phyloP scores from a whole-genome alignment of 2,113 vertebrate genomes.

The Ivindomyrus marchei region DNA sequence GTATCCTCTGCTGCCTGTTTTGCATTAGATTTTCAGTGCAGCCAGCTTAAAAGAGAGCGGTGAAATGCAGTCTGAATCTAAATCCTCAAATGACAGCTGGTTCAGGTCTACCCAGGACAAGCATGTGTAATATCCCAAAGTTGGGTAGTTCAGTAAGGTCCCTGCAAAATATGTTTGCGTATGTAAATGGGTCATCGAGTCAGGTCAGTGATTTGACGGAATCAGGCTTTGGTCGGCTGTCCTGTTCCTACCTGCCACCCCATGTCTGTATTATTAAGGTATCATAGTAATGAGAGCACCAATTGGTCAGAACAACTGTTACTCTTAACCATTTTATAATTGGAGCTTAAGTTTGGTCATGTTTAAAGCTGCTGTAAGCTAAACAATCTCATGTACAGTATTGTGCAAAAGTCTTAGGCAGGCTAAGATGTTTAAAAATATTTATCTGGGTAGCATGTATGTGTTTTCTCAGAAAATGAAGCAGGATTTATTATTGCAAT shows the following conservation, averaged over 20 bases:
- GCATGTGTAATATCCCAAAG: not conserved
- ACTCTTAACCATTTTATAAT: not conserved
- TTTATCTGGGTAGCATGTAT: not conserved
- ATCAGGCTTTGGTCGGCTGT: not conserved
- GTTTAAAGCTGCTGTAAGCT: not conserved
- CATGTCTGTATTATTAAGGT: not conserved
- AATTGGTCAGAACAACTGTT: not conserved
- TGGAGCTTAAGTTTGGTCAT: not conserved
- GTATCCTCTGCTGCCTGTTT: not conserved
- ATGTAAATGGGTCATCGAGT: not conserved
- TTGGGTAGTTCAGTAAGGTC: not conserved
- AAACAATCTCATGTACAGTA: not conserved
- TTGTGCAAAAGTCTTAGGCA: not conserved
- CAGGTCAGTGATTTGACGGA: not conserved
- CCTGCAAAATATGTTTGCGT: not conserved
- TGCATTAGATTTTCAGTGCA: not conserved
- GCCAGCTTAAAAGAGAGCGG: not conserved
- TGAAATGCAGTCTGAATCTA: not conserved
- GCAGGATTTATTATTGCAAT: not conserved
- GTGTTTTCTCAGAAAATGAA: not conserved
- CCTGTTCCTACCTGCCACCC: not conserved
- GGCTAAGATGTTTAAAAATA: not conserved
- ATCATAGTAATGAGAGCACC: not conserved
- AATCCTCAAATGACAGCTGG: not conserved
- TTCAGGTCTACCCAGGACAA: not conserved